Conservation (phyloP, 1,140 invertebrate genomes). For the Brachystomella parvula region DNA sequence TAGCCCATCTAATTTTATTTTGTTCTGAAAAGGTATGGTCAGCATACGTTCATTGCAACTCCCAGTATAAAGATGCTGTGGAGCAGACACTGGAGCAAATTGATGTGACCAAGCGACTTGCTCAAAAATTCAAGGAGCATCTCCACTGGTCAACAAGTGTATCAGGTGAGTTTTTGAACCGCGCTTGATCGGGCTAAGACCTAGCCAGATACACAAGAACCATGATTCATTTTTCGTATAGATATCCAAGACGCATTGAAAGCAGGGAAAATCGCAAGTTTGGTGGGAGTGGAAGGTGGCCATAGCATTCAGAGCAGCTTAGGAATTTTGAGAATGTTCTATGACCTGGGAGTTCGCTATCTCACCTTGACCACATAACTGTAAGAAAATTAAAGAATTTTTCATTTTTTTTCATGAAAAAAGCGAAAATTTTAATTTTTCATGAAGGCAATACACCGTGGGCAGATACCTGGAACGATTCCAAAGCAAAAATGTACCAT, state of each 20-base stretch:
- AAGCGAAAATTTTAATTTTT: background rate
- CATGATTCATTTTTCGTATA: too few species aligned
- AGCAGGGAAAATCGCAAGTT: slow-evolving; percentile 46
- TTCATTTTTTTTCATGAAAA: too few species aligned
- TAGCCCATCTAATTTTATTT: background rate
- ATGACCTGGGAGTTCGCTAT: slow-evolving; percentile 39
- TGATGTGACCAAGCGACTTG: slow-evolving; percentile 30
- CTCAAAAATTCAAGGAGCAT: slow-evolving; percentile 18
- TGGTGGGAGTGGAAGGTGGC: slow-evolving; percentile 51
- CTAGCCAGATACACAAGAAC: too few species aligned
- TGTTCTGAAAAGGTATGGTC: slow-evolving; percentile 27
- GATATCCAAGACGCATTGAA: slow-evolving; percentile 23
- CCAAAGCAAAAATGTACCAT: background rate
- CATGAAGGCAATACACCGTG: too few species aligned
- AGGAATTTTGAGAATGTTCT: slow-evolving; percentile 42
- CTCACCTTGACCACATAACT: slow-evolving; percentile 51
- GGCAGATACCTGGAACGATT: slow-evolving; percentile 28
- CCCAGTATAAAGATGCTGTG: slow-evolving; percentile 33
- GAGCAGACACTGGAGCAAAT: slow-evolving; percentile 36
- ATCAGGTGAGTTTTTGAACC: slow-evolving; percentile 16
- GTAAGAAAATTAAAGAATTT: too few species aligned
- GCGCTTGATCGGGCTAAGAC: too few species aligned
- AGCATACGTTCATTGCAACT: slow-evolving; percentile 21
- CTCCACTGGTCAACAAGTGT: slow-evolving; percentile 18
- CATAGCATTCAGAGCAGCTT: slow-evolving; percentile 50